Evolutionary conservation across 2,797 vertebrate genomes (phyloP), one percentile per base, ranked within the genome.

Genomic region (Darevskia mixta): DNA sequence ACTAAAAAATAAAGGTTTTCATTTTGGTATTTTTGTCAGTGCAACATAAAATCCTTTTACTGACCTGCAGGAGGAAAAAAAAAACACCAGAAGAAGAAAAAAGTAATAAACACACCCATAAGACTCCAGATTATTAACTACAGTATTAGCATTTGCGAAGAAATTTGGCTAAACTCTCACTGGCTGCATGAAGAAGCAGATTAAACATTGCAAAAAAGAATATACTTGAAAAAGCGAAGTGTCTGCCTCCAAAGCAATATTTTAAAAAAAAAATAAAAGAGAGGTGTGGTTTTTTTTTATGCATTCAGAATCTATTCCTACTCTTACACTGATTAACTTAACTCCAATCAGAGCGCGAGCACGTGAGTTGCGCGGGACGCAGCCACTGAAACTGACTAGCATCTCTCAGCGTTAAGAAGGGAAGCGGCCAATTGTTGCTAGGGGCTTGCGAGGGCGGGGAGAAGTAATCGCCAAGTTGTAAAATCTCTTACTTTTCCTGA

Each of bases 21-120:
- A 98, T 98, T 98, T 99, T 98, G 98, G 98, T 97, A 97, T 97
- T 98, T 97, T 98, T 98, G 96, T 97, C 96, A 97, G 97, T 97
- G 98, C 98, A 98, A 98, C 98, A 97, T 97, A 98, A 97, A 97
- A 98, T 97, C 98, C 98, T 97, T 98, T 98, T 97, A 98, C 98
- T 99, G 98, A 98, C 98, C 98, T 97, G 98, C 98, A 99, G 98
- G 94, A 95, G 93, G 93, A 93, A 98, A 96, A 97, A 98, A 96
- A 97, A 95, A 97, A 93, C 92, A 93, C 95, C 94, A 95, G 95
- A 95, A 96, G 15, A 25, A 27, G 43, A 35, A 9, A 97, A 97
- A 96, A 97, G 93, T 94, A 94, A 95, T 94, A 95, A 96, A 95
- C 97, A 96, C 96, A 97, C 95, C 96, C 96, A 95, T 95, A 95